phyloP scores from a whole-genome alignment of 2,113 vertebrate species.

The Otolemur garnettii region DNA sequence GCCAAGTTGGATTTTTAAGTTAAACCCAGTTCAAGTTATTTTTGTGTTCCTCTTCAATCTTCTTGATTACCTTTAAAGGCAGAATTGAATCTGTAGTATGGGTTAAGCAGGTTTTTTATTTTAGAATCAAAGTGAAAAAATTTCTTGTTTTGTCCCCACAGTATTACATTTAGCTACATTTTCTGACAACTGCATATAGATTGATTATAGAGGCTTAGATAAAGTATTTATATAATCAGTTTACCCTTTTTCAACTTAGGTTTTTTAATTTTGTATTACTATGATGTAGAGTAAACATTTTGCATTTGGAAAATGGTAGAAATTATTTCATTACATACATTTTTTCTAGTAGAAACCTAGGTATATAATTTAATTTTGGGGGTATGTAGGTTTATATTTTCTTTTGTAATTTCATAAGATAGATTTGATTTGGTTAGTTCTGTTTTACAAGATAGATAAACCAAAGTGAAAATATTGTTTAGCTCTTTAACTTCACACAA shows the following conservation, averaged over 20 bases:
- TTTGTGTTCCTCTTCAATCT: conserved; percentile 13
- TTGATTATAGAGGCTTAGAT: conserved; percentile 38
- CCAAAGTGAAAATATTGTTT: not conserved
- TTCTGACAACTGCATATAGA: conserved; percentile 5
- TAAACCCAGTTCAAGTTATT: conserved; percentile 59
- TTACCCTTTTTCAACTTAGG: conserved; percentile 26
- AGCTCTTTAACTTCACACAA: not conserved
- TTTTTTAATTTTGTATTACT: conserved; percentile 54
- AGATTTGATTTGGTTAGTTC: conserved; percentile 33
- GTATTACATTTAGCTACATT: not conserved
- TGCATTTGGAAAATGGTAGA: not conserved
- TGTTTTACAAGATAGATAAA: conserved; percentile 40
- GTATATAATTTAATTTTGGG: conserved; percentile 44
- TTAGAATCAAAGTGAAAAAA: conserved; percentile 38
- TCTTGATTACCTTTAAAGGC: conserved; percentile 15
- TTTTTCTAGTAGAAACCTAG: conserved; percentile 6
- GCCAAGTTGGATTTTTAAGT: conserved; percentile 10
- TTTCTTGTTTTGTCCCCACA: not conserved
- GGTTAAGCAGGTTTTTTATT: conserved; percentile 20
- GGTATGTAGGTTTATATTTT: conserved; percentile 32
- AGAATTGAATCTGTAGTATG: conserved; percentile 49
- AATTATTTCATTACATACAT: conserved; percentile 23
- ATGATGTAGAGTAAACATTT: not conserved
- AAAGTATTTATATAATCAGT: conserved; percentile 3
- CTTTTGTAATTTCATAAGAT: conserved; percentile 51